Evolutionary conservation across 2,888 invertebrate species (phyloP), one percentile per base, ranked within the genome.

Genomic region (Hydrotaea cyrtoneurina): DNA sequence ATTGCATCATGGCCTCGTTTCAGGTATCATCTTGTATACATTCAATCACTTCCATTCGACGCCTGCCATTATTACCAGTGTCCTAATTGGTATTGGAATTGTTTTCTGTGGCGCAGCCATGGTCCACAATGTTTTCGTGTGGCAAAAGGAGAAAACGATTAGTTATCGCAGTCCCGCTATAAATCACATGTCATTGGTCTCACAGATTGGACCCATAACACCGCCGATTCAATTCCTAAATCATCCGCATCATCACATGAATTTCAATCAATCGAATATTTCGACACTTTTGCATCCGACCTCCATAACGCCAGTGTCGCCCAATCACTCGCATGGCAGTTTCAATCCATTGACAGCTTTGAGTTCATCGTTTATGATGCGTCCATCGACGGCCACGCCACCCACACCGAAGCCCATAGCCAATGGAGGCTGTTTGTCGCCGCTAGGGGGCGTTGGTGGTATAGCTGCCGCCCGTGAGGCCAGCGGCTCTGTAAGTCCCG

Each of bases 101-200:
- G 94, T 98, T 57, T 98, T 98, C 93, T 97, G 98, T 91, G 97
- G 98, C 87, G 96, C 97, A 89, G 97, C 98, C 23, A 97, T 98
- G 95, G 97, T 98, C 19, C 98, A 98, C 93, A 98, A 98, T 93
- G 97, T 97, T 15, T 98, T 97, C 92, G 96, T 98, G 71, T 98
- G 98, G 98, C 97, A 98, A 93, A 96, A 95, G 91, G 97, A 97
- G 92, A 97, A 97, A 93, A 97, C 97, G 0, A 96, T 96, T 88
- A 95, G 96, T 75, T 96, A 96, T 39, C 90, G 94, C 10, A 93
- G 93, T 83, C 84, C 80, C 8, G 77, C 89, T 5, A 43, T 89
- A 1, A 89, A 85, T 64, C 79, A 89, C 23, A 87, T 90, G 85
- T 88, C 91, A 0, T 73, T 89, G 80, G 36, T 89, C 0, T 87